Evolutionary conservation across 1,140 invertebrate species (phyloP).

Genomic region (Cherax destructor): DNA sequence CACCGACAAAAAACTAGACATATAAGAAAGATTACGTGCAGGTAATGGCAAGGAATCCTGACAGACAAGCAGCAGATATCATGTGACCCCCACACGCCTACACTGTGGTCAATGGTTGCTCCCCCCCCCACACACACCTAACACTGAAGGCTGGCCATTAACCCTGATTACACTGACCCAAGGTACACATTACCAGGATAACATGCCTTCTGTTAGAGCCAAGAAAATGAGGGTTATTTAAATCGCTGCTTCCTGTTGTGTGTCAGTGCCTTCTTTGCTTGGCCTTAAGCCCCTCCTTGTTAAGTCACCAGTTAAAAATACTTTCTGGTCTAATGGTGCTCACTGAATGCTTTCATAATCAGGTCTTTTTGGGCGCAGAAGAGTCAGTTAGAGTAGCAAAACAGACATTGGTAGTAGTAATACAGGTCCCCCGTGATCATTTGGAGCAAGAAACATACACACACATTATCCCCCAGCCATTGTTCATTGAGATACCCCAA

Average conservation of each 20-base stretch:
- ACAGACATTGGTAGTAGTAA: not conserved
- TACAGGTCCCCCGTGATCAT: not conserved
- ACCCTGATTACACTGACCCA: conserved; percentile 3
- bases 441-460: not conserved
- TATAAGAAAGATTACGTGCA: not conserved
- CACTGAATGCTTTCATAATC: no score
- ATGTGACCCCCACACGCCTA: not conserved
- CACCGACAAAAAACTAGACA: no score
- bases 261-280: not conserved
- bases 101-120: not conserved
- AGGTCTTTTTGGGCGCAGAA: not conserved
- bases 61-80: not conserved
- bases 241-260: not conserved
- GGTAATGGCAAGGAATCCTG: not conserved
- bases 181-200: not conserved
- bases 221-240: conserved; percentile 15
- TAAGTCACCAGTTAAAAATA: conserved; percentile 7
- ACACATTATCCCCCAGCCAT: not conserved
- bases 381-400: not conserved
- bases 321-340: not conserved
- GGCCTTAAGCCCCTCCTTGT: not conserved
- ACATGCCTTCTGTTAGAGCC: not conserved
- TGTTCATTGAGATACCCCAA: conserved; percentile 9
- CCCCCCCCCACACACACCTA: not conserved
- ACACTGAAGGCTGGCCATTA: not conserved